A percentile compares a stretch with the other conserved stretches of the same genome.
phyloP scores from a whole-genome alignment of 2,888 invertebrate species.

The Selenia dentaria region DNA sequence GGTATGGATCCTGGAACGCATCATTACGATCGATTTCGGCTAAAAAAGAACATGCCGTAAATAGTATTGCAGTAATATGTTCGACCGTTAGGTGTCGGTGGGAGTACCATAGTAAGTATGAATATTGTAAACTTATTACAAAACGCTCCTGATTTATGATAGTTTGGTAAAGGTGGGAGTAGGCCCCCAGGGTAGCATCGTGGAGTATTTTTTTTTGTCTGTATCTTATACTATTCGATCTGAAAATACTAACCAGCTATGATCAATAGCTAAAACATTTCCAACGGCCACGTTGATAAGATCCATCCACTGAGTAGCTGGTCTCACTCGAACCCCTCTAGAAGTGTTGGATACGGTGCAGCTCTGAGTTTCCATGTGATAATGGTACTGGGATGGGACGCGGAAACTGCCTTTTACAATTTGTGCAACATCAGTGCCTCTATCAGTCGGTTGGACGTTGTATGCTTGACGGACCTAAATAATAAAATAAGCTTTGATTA shows the following conservation, averaged over 20 bases:
- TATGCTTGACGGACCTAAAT: slow-evolving; percentile 62
- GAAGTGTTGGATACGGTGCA: slow-evolving; percentile 61
- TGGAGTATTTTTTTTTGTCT: too few species aligned
- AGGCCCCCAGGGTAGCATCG: too few species aligned
- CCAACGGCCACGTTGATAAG: slow-evolving; percentile 81
- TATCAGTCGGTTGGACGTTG: slow-evolving; percentile 54
- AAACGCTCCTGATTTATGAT: too few species aligned
- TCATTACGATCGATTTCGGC: too few species aligned
- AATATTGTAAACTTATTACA: too few species aligned
- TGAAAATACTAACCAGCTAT: slow-evolving; percentile 83
- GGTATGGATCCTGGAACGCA: too few species aligned
- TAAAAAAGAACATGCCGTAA: too few species aligned
- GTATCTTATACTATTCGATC: too few species aligned
- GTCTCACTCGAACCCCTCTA: slow-evolving; percentile 57
- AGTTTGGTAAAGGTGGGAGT: too few species aligned
- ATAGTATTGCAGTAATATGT: too few species aligned
- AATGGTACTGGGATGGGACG: slow-evolving; percentile 89
- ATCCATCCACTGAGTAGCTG: slow-evolving; percentile 88
- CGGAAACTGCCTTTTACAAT: slow-evolving; percentile 83
- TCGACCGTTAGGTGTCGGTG: too few species aligned
- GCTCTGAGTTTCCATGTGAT: slow-evolving; percentile 90
- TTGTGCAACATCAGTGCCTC: slow-evolving; percentile 69
- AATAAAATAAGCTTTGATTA: background rate
- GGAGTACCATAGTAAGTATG: too few species aligned
- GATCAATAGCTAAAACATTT: slow-evolving; percentile 63